Conservation (phyloP, 2,888 invertebrate species). For the Nephrocerus scutellatus region DNA sequence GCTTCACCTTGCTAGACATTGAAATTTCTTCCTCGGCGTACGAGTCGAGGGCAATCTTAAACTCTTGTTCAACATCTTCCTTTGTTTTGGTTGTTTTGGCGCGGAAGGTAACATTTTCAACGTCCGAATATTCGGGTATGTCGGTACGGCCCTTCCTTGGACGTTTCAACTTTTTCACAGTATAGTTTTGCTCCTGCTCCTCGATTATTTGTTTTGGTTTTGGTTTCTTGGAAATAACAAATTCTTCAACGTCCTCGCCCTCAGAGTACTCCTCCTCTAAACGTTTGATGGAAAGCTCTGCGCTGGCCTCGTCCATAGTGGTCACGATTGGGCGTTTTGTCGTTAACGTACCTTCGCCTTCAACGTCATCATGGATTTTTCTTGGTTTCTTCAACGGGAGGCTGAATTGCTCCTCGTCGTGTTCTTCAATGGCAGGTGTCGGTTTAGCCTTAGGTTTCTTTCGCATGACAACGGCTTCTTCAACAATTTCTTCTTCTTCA, state of each 20-base stretch:
- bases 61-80: slow-evolving; percentile 85
- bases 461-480: slow-evolving; percentile 40
- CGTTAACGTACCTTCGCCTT: slow-evolving; percentile 44
- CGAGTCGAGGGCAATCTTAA: slow-evolving; percentile 75
- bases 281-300: slow-evolving; percentile 44
- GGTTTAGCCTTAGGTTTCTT: slow-evolving; percentile 34
- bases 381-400: slow-evolving; percentile 45
- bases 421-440: slow-evolving; percentile 36
- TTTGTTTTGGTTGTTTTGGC: slow-evolving; percentile 69
- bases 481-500: slow-evolving; percentile 50
- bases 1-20: slow-evolving; percentile 73
- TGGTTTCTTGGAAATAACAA: slow-evolving; percentile 50
- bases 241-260: slow-evolving; percentile 51
- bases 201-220: slow-evolving; percentile 50
- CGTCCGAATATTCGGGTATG: slow-evolving; percentile 65
- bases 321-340: slow-evolving; percentile 37
- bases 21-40: slow-evolving; percentile 85
- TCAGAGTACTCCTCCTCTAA: slow-evolving; percentile 42
- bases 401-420: slow-evolving; percentile 41
- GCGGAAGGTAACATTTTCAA: slow-evolving; percentile 72
- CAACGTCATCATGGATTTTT: slow-evolving; percentile 46
- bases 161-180: slow-evolving; percentile 65
- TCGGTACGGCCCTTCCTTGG: slow-evolving; percentile 59
- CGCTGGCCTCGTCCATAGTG: slow-evolving; percentile 41
- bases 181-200: slow-evolving; percentile 61